A percentile compares a stretch with the other conserved stretches of the same genome.
Conservation (phyloP, 2,113 vertebrate species). For the Uria aalge region DNA sequence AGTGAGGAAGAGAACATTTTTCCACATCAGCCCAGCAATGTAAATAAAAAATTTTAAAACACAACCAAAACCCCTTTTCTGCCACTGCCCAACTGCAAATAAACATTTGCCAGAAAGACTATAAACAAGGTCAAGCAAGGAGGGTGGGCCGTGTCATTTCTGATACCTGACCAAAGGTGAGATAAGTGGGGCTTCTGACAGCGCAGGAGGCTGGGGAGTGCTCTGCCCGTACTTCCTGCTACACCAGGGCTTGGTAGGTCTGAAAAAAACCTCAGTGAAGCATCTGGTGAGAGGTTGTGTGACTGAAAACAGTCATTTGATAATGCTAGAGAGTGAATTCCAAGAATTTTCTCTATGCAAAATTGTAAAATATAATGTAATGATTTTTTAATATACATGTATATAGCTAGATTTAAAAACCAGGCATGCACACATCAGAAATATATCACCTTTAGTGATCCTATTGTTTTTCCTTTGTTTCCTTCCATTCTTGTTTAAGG, state of each 20-base stretch:
- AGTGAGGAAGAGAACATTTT: background rate
- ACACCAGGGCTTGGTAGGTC: background rate
- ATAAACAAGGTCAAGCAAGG: background rate
- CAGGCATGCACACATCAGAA: background rate
- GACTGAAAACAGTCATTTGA: background rate
- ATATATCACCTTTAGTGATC: background rate
- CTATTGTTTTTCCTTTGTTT: background rate
- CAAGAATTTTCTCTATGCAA: background rate
- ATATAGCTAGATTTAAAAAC: background rate
- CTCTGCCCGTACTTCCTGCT: background rate
- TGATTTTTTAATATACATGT: background rate
- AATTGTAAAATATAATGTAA: background rate
- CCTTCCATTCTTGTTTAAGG: background rate
- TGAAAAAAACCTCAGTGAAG: background rate
- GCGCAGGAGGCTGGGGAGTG: background rate
- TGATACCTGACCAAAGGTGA: background rate
- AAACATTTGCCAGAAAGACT: background rate
- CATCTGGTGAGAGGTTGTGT: background rate
- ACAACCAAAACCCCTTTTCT: background rate
- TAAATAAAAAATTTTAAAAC: background rate
- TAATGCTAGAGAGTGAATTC: background rate
- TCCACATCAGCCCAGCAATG: background rate
- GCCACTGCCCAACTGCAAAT: background rate
- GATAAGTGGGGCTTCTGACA: background rate
- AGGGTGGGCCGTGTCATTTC: background rate